Base-by-base conservation (phyloP, 2,797 vertebrate species). In the Sardinella longiceps region DNA sequence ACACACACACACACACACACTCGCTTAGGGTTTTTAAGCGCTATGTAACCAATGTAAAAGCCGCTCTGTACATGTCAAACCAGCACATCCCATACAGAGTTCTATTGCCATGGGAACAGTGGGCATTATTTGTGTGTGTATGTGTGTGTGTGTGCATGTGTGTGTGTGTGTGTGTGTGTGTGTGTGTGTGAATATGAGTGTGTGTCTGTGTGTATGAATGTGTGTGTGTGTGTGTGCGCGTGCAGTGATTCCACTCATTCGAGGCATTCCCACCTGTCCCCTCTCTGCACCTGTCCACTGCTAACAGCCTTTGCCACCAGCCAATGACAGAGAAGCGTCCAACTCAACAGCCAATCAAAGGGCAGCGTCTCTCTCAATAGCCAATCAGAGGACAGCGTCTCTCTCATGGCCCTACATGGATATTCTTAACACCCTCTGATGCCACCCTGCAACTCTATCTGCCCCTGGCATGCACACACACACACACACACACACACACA, bases 321-420 rank as follows among this genome's bases (percentile, higher is more conserved):
- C 91, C 89, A 93, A 93, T 90, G 87, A 48, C 66, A 85, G 82
- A 1, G 46, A 46, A 18, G 12, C 77, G 87, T 85, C 87, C 50
- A 82, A 83, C 85, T 85, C 56, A 56, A 46, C 90, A 89, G 82
- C 91, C 89, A 93, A 93, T 90, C 87, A 48, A 60, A 85, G 82
- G 0, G 7, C 46, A 48, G 46, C 46, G 11, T 48, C 46, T 10
- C 11, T 1, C 46, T 48, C 7, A 48, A 48, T 10, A 48, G 46
- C 46, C 46, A 48, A 48, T 90, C 87, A 45, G 60, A 85, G 81
- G 1, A 45, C 53, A 18, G 15, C 66, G 87, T 84, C 87, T 46
- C 84, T 82, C 86, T 85, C 87, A 91, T 92, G 88, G 84, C 92
- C 92, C 91, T 91, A 94, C 87, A 93, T 87, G 89, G 94, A 70